phyloP scores from a whole-genome alignment of 2,888 invertebrate species.

The Pycnomerus fuliginosus region DNA sequence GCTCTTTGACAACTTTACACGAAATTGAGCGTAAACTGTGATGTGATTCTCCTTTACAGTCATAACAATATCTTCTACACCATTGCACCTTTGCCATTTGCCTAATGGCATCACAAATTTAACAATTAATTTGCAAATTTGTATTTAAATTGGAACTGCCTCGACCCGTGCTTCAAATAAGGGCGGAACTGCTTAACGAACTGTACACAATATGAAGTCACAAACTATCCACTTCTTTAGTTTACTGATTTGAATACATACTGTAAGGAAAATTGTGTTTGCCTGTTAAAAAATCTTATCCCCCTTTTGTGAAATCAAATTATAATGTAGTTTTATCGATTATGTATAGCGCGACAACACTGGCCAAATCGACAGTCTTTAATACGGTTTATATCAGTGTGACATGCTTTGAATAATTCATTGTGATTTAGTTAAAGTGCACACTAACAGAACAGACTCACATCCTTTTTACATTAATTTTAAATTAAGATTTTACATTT shows the following conservation, averaged over 20 bases:
- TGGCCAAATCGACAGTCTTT: slow-evolving; percentile 6
- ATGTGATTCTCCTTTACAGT: slow-evolving; percentile 33
- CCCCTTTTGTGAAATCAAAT: not conserved
- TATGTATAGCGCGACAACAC: not conserved
- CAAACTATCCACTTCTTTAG: no score
- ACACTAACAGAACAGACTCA: no score
- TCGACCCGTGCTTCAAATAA: slow-evolving; percentile 12
- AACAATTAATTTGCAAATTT: slow-evolving; percentile 37
- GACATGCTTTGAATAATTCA: slow-evolving; percentile 13
- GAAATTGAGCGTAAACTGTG: slow-evolving; percentile 38
- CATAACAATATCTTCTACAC: slow-evolving; percentile 37
- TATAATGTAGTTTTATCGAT: not conserved
- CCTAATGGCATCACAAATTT: slow-evolving; percentile 31
- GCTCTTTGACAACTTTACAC: slow-evolving; percentile 29
- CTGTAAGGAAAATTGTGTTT: not conserved
- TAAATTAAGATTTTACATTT: no score
- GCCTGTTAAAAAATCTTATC: not conserved
- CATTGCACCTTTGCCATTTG: slow-evolving; percentile 33
- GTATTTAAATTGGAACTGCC: slow-evolving; percentile 25
- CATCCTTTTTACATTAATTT: no score
- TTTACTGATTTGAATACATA: not conserved
- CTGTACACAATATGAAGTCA: slow-evolving; percentile 9
- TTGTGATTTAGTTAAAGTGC: no score
- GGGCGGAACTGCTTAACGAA: slow-evolving; percentile 15
- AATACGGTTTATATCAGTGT: slow-evolving; percentile 7